Percentiles rank a stretch among this genome's conserved stretches.
Conservation (phyloP, 2,113 vertebrate genomes). For the Platanista minor region DNA sequence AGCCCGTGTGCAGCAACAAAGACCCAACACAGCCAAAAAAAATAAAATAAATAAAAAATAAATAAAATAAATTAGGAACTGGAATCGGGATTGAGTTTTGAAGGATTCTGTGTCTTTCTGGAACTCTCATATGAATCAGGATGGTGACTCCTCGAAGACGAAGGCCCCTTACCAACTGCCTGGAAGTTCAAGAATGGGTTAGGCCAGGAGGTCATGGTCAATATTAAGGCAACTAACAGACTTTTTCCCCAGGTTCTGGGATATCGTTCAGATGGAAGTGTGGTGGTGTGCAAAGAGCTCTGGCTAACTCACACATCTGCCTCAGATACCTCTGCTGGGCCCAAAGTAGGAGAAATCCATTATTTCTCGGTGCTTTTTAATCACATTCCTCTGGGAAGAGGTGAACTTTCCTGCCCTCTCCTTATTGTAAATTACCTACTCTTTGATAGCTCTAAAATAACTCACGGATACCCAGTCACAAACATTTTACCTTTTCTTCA, state of each 20-base stretch:
- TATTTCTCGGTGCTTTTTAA: slow-evolving; percentile 12
- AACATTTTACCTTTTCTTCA: neutral
- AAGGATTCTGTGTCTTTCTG: neutral
- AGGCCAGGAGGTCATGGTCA: neutral
- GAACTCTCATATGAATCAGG: neutral
- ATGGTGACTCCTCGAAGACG: neutral
- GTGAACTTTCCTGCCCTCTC: neutral
- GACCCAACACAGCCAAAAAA: too few relatives aligned
- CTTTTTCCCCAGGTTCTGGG: neutral
- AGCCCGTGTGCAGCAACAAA: too few relatives aligned
- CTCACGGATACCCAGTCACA: neutral
- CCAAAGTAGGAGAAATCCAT: neutral
- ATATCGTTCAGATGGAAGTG: neutral
- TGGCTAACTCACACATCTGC: neutral
- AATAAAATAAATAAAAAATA: too few relatives aligned
- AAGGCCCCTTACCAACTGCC: neutral
- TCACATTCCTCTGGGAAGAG: neutral
- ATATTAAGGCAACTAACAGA: neutral
- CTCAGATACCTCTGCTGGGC: neutral
- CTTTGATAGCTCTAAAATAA: neutral
- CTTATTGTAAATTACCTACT: neutral
- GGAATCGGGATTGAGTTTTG: neutral
- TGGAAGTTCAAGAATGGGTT: neutral
- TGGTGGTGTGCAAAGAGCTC: neutral
- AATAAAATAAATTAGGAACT: neutral